Evolutionary conservation across 1,140 invertebrate species (phyloP), one percentile per base, ranked within the genome.

Genomic region (Micrasema minimum): DNA sequence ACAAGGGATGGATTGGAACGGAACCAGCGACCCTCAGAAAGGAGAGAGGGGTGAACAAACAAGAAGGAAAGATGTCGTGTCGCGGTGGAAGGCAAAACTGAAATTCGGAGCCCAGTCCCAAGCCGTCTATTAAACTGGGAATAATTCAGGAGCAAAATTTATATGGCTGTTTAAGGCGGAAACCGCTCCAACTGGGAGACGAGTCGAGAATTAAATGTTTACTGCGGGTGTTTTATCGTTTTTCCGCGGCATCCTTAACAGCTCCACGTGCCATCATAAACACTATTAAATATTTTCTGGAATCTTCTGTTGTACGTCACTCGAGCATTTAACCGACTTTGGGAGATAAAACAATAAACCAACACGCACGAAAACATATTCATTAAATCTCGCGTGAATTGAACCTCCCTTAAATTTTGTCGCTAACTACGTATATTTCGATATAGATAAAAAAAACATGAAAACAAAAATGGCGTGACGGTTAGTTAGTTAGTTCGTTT

Each of bases 141-240:
- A 66, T 66, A 51, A 66, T 66, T 66, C 64, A 66, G n/a, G 45
- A 43, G 46, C 35, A 22, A 51, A 66, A 38, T 51, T 50, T 62
- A 62, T 62, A 38, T 66, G 26, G 48, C 48, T 51, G 64, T 38
- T 66, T 38, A 38, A 45, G 41, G 43, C 18, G 26, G 11, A 45
- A 11, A n/a, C 59, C 59, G 14, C 41, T 35, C n/a, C 59, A 14
- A 62, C 43, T 26, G 14, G 26, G 5, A n/a, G 11, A 23, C 43
- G 55, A 59, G 41, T 23, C 22, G 43, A 46, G 43, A 64, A 48
- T 64, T 48, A 64, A 64, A 64, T 64, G 59, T 64, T 64, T 64
- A 64, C 43, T 64, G 59, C 20, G 5, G 41, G 11, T 59, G 11
- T 59, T 43, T 59, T 59, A 59, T 43, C 37, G 55, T 59, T 51